These are phyloP conservation scores for Stigmatopora argus DNA, from an alignment of 2,113 vertebrate genomes.

Conservation along the genomic window DNA sequence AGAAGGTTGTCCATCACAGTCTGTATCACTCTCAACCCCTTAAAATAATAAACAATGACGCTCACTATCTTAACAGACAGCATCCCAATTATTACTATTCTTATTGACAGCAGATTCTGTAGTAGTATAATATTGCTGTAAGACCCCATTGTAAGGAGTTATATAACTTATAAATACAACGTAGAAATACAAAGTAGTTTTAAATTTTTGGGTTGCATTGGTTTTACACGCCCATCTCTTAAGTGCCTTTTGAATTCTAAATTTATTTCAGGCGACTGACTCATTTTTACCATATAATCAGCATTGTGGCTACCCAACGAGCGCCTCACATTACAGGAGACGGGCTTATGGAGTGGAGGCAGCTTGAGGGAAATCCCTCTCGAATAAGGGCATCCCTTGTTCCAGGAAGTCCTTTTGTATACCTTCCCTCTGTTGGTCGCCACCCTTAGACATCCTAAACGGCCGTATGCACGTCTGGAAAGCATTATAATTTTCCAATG, in stretches of 20 bases:
- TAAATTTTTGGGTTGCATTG: conserved; percentile 4
- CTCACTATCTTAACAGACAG: no score
- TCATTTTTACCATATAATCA: conserved; percentile 57
- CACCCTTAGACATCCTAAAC: background rate
- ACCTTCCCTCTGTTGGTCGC: background rate
- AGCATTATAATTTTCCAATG: conserved; percentile 22
- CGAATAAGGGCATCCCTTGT: conserved; percentile 45
- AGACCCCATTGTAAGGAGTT: background rate
- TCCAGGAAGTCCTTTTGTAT: conserved; percentile 31
- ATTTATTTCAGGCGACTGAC: conserved; percentile 59
- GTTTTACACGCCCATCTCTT: conserved; percentile 23
- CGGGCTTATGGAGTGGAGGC: conserved; percentile 28
- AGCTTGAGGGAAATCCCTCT: conserved; percentile 53
- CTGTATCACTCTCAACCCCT: no score
- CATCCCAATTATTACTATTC: no score
- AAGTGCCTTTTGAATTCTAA: conserved; percentile 16
- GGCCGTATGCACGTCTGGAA: conserved; percentile 25
- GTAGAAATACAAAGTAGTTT: background rate
- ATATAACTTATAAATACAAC: background rate
- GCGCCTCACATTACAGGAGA: conserved; percentile 33
- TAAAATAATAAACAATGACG: no score
- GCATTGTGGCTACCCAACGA: conserved; percentile 12
- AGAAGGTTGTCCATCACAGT: no score
- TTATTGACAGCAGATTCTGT: no score
- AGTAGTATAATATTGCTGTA: background rate